phyloP scores from a whole-genome alignment of 2,113 vertebrate species.

The Pimephales promelas region DNA sequence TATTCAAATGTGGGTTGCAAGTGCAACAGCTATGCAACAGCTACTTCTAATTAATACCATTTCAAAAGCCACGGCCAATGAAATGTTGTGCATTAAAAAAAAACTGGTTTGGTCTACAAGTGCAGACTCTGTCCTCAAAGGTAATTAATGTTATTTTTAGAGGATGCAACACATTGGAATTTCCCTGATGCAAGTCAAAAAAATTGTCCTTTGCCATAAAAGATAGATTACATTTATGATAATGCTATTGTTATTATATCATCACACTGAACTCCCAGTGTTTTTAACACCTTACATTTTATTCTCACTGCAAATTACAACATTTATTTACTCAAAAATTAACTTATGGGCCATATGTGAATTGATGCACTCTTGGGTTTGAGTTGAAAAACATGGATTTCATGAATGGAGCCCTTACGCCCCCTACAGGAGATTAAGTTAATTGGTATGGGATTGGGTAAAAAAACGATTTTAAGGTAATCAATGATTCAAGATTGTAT shows the following conservation, averaged over 20 bases:
- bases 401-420: slow-evolving; percentile 19
- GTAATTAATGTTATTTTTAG: neutral
- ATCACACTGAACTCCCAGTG: neutral
- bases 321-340: neutral
- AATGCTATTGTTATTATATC: neutral
- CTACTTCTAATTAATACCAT: neutral
- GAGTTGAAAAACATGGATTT: neutral
- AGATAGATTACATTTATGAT: neutral
- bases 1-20: slow-evolving; percentile 26
- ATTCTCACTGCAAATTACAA: neutral
- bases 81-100: neutral
- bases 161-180: neutral
- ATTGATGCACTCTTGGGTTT: neutral
- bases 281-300: neutral
- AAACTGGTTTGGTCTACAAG: neutral
- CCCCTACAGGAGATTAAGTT: neutral
- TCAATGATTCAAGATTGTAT: neutral
- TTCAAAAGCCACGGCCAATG: neutral
- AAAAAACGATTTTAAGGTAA: too few relatives aligned
- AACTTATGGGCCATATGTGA: neutral
- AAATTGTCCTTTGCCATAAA: neutral
- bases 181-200: slow-evolving; percentile 26
- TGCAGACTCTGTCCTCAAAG: neutral
- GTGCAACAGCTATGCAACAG: neutral
- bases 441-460: neutral